Evolutionary conservation across 2,888 invertebrate genomes (phyloP), one percentile per base, ranked within the genome.

Genomic region (Lasius fuliginosus): DNA sequence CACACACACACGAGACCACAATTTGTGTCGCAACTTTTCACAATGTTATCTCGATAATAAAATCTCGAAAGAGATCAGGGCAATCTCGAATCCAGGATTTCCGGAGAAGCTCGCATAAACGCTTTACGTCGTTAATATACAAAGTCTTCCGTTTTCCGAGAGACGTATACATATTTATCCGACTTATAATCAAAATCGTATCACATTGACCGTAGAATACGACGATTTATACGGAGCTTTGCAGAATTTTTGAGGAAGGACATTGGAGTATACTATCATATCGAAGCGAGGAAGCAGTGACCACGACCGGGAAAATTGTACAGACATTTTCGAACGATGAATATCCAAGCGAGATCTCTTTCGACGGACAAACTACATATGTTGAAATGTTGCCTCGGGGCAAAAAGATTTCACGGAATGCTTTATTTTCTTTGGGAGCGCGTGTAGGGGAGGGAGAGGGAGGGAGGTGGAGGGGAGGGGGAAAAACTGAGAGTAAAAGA

Each of bases 261-360:
- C 33, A 79, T 79, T 60, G 69, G 58, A 49, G 18, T 49, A 49
- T 79, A 23, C 23, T 23, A 58, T 68, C 56, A 12, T 42, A 77
- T 79, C 58, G 58, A n/a, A 60, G 6, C 58, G 68, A 42, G 15
- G 56, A 42, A 67, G 23, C 53, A 56, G 15, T 67, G 42, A 42
- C n/a, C 58, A 18, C 23, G 42, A 12, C 46, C n/a, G 58, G 67
- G 40, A 58, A 69, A 79, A 69, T 46, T 60, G 36, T 36, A 69
- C 8, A 53, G 65, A n/a, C 40, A 82, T 42, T 76, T 46, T 30
- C 67, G 8, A 53, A 49, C 68, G 46, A 74, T 68, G 75, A 49
- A 46, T 69, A 58, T 83, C 53, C 56, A 75, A 75, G 76, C 67
- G 64, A 75, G 58, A 81, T 81, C 60, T 68, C 75, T 69, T 85